A percentile compares a stretch with the other conserved stretches of the same genome.
phyloP scores from a whole-genome alignment of 2,797 vertebrate genomes.

The Eremophila alpestris region DNA sequence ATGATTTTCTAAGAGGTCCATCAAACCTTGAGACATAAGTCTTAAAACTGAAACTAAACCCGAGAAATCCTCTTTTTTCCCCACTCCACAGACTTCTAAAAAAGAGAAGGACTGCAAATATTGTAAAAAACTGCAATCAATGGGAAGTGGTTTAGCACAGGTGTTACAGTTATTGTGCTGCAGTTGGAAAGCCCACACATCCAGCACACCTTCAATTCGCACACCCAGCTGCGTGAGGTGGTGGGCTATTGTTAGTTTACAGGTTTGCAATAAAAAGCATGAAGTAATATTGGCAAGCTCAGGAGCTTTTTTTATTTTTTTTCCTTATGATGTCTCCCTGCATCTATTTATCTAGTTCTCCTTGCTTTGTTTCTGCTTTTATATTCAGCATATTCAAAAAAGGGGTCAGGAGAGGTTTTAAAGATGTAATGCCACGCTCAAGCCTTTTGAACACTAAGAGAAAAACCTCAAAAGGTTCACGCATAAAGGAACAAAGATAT shows the following conservation, averaged over 20 bases:
- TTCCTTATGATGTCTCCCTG: conserved; percentile 23
- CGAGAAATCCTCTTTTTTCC: neutral
- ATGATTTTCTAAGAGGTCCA: neutral
- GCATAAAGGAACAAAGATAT: conserved; percentile 30
- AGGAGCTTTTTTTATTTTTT: neutral
- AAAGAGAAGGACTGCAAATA: neutral
- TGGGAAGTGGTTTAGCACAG: conserved; percentile 46
- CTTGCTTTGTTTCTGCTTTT: conserved; percentile 58
- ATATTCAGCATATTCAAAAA: conserved; percentile 61
- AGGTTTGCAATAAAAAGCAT: conserved; percentile 45
- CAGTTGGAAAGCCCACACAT: conserved; percentile 50
- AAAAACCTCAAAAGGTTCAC: conserved; percentile 63
- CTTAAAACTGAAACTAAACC: neutral
- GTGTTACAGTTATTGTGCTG: conserved; percentile 27
- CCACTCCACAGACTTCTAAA: neutral
- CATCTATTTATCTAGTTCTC: conserved; percentile 54
- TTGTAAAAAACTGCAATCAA: neutral
- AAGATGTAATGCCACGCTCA: neutral
- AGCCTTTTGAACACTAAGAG: neutral
- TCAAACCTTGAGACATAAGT: neutral
- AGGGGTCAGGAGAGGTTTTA: conserved; percentile 34
- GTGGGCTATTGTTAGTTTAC: conserved; percentile 56
- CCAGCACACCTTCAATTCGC: conserved; percentile 17
- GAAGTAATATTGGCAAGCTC: conserved; percentile 59
- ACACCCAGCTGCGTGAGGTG: conserved; percentile 48